Percentiles rank a stretch among this genome's conserved stretches.
These are phyloP conservation scores for Hydrolagus affinis DNA, from an alignment of 2,113 vertebrate species.

Conservation along the genomic window DNA sequence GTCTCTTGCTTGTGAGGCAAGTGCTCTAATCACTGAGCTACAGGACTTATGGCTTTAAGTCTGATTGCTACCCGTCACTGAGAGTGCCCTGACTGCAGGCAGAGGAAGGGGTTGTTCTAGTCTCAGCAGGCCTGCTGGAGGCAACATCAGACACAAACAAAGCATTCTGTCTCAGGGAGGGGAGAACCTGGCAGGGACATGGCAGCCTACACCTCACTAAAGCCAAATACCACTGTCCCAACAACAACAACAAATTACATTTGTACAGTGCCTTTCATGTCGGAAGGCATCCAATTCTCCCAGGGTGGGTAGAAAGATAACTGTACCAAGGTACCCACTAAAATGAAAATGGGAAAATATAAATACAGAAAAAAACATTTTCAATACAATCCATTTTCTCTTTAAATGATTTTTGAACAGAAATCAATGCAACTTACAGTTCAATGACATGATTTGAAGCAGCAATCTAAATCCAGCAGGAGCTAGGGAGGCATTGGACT, in stretches of 20 bases:
- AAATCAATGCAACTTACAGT: neutral
- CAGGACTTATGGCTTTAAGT: no score
- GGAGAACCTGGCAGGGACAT: neutral
- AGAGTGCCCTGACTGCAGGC: no score
- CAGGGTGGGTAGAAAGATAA: no score
- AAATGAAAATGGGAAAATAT: neutral
- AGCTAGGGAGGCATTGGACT: neutral
- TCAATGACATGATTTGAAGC: neutral
- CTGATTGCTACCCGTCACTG: no score
- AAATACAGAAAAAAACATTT: neutral
- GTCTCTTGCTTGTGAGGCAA: no score
- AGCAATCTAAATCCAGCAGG: neutral
- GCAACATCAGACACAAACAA: neutral
- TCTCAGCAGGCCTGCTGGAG: neutral
- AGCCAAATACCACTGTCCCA: no score
- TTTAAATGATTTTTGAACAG: neutral
- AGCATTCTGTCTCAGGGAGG: neutral
- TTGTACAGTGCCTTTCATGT: no score
- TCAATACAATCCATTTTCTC: neutral
- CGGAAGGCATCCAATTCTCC: neutral
- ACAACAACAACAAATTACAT: no score
- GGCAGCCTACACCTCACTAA: neutral
- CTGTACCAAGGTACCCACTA: neutral
- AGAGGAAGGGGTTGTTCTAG: no score
- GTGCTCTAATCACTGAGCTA: no score